Base-by-base conservation (phyloP, 1,140 invertebrate genomes). In the Philaenus spumarius region DNA sequence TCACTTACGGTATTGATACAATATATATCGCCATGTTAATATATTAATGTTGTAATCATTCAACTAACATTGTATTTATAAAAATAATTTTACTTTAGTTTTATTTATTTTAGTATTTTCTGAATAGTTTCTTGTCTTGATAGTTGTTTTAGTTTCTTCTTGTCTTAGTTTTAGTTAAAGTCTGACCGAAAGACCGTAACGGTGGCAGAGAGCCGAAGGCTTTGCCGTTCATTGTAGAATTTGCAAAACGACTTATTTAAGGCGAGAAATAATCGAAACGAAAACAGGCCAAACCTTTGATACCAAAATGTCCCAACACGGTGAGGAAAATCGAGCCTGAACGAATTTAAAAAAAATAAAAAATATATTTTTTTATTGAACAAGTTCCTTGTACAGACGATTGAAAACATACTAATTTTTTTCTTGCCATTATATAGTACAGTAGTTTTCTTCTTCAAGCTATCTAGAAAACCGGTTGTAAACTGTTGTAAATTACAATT, bases 331-430 rank as follows among this genome's bases (percentile, higher is more conserved):
- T 47, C 47, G 42, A 58, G 35, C 56, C 48, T 48, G 30, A 48
- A 50, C 45, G 24, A 51, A 37, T 40, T n/a, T 26, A 51, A 51
- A 51, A 30, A 26, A 51, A n/a, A n/a, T n/a, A 11, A 46, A 51
- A 51, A 47, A 20, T 47, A 23, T 51, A 40, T 42, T 14, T 50
- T 51, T 51, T 58, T 58, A 58, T 58, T 58, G 56, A 58, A 51
- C 56, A 58, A 58, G 56, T 58, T 58, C 56, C 56, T 58, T 51
- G 26, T 30, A 30, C 24, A 51, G 14, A 5, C 30, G 19, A 2
- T 51, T 34, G 4, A 30, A 5, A 9, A 23, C 3, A 2, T 17
- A 47, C 45, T 5, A 47, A 47, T 22, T 2, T 17, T 17, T 47
- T 14, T 47, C 45, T 23, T 17, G 11, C n/a, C 14, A 47, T 14